phyloP scores from a whole-genome alignment of 2,113 vertebrate genomes.

The Anguilla rostrata region DNA sequence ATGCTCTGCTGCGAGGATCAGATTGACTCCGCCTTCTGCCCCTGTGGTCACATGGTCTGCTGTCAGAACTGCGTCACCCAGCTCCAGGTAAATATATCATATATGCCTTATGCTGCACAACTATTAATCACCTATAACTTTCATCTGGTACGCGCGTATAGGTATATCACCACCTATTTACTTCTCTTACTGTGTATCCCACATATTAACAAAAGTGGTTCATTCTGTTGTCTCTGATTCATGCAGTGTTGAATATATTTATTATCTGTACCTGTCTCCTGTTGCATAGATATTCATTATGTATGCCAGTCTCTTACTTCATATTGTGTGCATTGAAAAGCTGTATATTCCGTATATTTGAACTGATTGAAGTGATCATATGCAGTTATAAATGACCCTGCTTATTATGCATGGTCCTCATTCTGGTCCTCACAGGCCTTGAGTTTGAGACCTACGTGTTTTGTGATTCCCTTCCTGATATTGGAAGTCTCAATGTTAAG shows the following conservation, averaged over 20 bases:
- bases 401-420: too few relatives aligned
- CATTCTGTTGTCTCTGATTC: too few relatives aligned
- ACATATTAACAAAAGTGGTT: too few relatives aligned
- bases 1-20: constrained; percentile 94
- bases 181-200: too few relatives aligned
- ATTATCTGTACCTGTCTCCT: neutral
- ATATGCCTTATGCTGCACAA: neutral
- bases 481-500: too few relatives aligned
- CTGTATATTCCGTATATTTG: neutral
- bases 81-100: constrained; percentile 78
- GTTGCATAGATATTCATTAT: too few relatives aligned
- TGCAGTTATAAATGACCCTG: neutral
- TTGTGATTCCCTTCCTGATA: too few relatives aligned
- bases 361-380: neutral
- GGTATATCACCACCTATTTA: neutral
- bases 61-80: constrained; percentile 88
- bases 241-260: too few relatives aligned
- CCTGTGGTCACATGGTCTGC: constrained; percentile 96
- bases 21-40: constrained; percentile 94
- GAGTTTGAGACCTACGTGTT: too few relatives aligned
- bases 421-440: too few relatives aligned
- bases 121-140: neutral
- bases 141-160: neutral
- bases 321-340: too few relatives aligned
- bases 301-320: too few relatives aligned